Conservation (phyloP, 2,888 invertebrate species). For the Icerya purchasi region DNA sequence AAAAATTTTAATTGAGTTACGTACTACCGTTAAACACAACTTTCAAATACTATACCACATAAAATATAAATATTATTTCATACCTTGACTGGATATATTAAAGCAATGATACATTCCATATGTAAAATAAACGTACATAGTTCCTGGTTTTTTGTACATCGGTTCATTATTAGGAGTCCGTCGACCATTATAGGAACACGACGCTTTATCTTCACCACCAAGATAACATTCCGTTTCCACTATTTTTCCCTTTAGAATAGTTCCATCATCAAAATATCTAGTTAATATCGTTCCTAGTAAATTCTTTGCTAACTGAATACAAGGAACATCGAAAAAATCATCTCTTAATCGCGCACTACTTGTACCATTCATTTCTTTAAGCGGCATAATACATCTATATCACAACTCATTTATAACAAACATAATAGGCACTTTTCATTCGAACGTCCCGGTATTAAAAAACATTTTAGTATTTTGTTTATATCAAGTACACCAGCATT, state of each 20-base stretch:
- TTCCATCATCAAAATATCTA: conserved; percentile 30
- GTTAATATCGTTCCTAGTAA: conserved; percentile 41
- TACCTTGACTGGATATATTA: conserved; percentile 44
- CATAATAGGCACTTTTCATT: too few species aligned
- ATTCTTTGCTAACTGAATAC: conserved; percentile 31
- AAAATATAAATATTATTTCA: too few species aligned
- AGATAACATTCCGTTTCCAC: conserved; percentile 54
- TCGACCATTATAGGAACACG: conserved; percentile 36
- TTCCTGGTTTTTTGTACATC: conserved; percentile 50
- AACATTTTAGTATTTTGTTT: too few species aligned
- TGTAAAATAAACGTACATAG: conserved; percentile 45
- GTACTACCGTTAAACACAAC: too few species aligned
- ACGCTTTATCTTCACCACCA: conserved; percentile 42
- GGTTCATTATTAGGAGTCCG: conserved; percentile 39
- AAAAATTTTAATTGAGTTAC: too few species aligned
- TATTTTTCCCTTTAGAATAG: conserved; percentile 36
- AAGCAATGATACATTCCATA: conserved; percentile 55
- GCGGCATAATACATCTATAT: too few species aligned
- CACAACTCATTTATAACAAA: too few species aligned
- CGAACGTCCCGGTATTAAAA: too few species aligned
- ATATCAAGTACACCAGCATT: too few species aligned
- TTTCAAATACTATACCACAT: too few species aligned
- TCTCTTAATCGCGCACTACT: conserved; percentile 11
- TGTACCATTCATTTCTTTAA: neutral
- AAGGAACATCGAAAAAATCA: conserved; percentile 27